These are phyloP conservation scores for Ceyx cyanopectus DNA, from an alignment of 2,113 vertebrate species.

Conservation along the genomic window DNA sequence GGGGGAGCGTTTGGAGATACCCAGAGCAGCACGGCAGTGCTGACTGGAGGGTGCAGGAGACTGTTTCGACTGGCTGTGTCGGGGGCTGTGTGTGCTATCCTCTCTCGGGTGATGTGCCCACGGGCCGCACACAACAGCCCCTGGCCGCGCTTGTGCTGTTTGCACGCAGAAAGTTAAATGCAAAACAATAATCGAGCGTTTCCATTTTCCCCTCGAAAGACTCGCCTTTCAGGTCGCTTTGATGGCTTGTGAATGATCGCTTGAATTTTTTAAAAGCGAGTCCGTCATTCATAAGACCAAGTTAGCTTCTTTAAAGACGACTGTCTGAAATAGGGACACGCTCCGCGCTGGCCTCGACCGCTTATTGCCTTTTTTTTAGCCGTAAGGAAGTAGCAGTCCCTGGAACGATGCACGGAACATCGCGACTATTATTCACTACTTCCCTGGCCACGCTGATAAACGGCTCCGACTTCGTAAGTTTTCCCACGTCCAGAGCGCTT, in stretches of 20 bases:
- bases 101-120: background rate
- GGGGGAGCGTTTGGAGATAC: too few relatives aligned
- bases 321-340: conserved; percentile 44
- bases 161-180: background rate
- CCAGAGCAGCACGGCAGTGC: background rate
- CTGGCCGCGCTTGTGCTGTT: background rate
- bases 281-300: conserved; percentile 36
- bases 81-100: background rate
- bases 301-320: conserved; percentile 62
- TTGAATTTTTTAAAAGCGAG: conserved; percentile 68
- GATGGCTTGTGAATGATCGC: conserved; percentile 69
- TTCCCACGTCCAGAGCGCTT: background rate
- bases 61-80: background rate
- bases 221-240: conserved; percentile 59
- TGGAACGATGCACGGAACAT: background rate
- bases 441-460: background rate
- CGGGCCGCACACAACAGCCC: background rate
- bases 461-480: background rate
- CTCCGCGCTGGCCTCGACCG: conserved; percentile 39
- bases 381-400: conserved; percentile 41
- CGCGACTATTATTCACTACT: conserved; percentile 52
- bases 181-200: background rate
- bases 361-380: background rate
- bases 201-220: background rate
- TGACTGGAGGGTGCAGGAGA: background rate